Evolutionary conservation across 2,888 invertebrate genomes (phyloP), one percentile per base, ranked within the genome.

Genomic region (Lepidochitona cinerea): DNA sequence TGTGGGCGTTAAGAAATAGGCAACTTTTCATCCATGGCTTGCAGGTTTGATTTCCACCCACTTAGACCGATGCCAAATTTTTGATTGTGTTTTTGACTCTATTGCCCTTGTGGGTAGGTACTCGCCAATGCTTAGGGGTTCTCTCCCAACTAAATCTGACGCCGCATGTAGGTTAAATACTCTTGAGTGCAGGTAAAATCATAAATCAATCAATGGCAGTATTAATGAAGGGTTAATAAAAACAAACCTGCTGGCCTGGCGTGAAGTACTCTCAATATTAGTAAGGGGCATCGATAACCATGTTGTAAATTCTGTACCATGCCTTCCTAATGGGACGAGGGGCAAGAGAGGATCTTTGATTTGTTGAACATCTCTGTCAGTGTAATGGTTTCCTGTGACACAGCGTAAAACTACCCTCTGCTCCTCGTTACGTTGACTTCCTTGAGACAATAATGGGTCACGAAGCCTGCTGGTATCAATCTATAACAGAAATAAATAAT

Each of bases 261-360:
- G 73, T 4, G 86, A 84, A 18, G 86, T 81, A 73, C 89, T 89
- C 74, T 90, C 89, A 52, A 90, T 89, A 71, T 89, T 85, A 32
- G 79, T 78, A n/a, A 89, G 73, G 0, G 89, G 89, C 88, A 89
- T 89, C 37, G 84, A 79, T 41, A 87, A 70, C 89, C 89, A 90
- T 12, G 79, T 79, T 5, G 79, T 73, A 74, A 87, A 86, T 74
- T 85, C 85, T 0, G 86, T 87, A 33, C 88, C 88, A 71, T 90
- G 88, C 29, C 90, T 81, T 18, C 89, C 89, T 1, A 87, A 83
- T 0, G 90, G 89, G 1, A 88, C 86, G 14, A 89, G 76, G 0
- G 90, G 89, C 70, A 88, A 72, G 23, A 82, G 83, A 53, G 89
- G 89, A 70, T 88, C 79, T 64, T 84, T 83, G 37, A 89, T 82